Conservation (phyloP, 1,140 invertebrate genomes). For the Akabosia matsudoensis region DNA sequence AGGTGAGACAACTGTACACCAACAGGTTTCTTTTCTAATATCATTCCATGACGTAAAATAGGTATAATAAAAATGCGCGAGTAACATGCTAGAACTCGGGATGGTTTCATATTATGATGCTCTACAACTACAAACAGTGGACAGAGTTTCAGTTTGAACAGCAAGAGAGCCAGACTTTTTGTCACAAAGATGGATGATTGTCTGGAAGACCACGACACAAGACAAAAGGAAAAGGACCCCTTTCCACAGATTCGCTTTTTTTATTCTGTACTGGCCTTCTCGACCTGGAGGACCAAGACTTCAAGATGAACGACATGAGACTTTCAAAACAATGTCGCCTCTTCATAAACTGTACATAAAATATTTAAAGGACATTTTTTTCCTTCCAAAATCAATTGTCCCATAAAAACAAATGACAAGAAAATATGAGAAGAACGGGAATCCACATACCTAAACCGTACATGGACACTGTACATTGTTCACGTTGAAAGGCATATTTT, state of each 20-base stretch:
- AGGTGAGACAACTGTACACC: no score
- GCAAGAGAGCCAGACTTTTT: constrained; percentile 15
- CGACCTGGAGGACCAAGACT: background rate
- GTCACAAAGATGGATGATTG: constrained; percentile 24
- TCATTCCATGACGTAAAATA: no score
- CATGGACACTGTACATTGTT: background rate
- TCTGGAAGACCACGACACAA: background rate
- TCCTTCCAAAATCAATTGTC: background rate
- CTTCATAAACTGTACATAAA: background rate
- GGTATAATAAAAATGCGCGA: no score
- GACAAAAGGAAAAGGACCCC: background rate
- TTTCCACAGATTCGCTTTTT: background rate
- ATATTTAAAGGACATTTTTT: background rate
- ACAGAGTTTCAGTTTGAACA: background rate
- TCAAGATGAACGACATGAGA: constrained; percentile 7
- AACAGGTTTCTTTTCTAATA: no score
- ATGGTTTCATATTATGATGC: no score
- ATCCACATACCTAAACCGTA: background rate
- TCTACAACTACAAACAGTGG: background rate
- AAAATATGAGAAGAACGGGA: constrained; percentile 11
- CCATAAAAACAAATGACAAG: background rate
- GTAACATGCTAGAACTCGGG: no score
- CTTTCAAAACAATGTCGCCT: constrained; percentile 24
- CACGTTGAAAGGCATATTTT: no score
- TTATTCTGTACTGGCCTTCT: background rate